phyloP scores from a whole-genome alignment of 2,113 vertebrate species.

The Amphiprion ocellaris region DNA sequence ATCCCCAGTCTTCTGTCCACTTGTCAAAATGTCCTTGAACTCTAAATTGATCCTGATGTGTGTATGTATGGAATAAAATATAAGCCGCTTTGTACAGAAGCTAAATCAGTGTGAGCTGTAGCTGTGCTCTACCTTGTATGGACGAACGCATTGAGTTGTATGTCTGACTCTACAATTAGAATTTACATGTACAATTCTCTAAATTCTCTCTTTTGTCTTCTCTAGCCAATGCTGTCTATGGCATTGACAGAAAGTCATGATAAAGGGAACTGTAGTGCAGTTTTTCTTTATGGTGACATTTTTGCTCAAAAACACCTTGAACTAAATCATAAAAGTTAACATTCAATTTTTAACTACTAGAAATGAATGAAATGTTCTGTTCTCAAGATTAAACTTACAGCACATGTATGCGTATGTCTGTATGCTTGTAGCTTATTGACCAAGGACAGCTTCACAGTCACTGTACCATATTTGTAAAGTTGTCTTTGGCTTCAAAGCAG shows the following conservation, averaged over 20 bases:
- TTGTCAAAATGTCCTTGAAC: background rate
- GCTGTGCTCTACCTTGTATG: background rate
- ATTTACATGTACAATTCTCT: background rate
- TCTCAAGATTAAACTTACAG: background rate
- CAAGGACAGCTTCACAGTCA: background rate
- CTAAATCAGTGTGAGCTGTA: background rate
- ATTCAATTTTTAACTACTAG: too few relatives aligned
- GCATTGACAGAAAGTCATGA: background rate
- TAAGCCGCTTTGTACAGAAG: background rate
- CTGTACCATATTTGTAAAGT: slow-evolving; percentile 4
- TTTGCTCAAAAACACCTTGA: background rate
- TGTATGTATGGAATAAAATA: background rate
- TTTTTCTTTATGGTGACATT: background rate
- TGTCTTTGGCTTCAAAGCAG: slow-evolving; percentile 2
- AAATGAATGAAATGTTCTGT: too few relatives aligned
- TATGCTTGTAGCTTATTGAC: background rate
- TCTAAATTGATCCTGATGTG: background rate
- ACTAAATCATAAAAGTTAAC: background rate
- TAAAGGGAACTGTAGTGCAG: background rate
- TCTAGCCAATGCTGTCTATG: background rate
- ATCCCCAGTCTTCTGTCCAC: background rate
- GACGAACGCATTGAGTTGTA: background rate
- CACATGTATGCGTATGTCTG: background rate
- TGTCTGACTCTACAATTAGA: background rate
- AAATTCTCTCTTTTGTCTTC: background rate